Conservation (phyloP, 2,888 invertebrate genomes). For the Chirona hameri region DNA sequence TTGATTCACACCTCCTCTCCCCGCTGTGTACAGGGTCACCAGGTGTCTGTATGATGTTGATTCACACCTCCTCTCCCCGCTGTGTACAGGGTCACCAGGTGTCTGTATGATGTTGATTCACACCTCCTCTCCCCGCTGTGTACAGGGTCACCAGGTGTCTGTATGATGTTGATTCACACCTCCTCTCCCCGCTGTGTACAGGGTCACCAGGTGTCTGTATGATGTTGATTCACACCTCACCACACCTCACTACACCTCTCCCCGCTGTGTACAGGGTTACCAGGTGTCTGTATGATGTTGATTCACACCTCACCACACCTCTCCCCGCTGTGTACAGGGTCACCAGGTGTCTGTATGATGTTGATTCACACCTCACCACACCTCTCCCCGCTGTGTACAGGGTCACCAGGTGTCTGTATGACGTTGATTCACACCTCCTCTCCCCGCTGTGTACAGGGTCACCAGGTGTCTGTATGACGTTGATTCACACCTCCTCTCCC, state of each 20-base stretch:
- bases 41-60: constrained; percentile 37
- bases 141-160: constrained; percentile 35
- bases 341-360: constrained; percentile 38
- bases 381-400: not conserved
- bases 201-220: constrained; percentile 36
- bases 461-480: constrained; percentile 38
- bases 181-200: not conserved
- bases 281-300: constrained; percentile 37
- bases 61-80: not conserved
- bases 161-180: constrained; percentile 33
- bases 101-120: not conserved
- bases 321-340: not conserved
- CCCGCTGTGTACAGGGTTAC: constrained; percentile 12
- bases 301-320: not conserved
- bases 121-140: not conserved
- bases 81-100: no score
- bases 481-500: not conserved
- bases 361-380: not conserved
- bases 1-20: not conserved
- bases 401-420: constrained; percentile 37
- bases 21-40: constrained; percentile 29
- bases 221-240: constrained; percentile 30
- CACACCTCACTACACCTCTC: no score
- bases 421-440: constrained; percentile 26
- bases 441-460: not conserved